A percentile compares a stretch with the other conserved stretches of the same genome.
These are phyloP conservation scores for Imbricaverruca yamaguchii DNA, from an alignment of 2,888 invertebrate genomes.

Conservation along the genomic window DNA sequence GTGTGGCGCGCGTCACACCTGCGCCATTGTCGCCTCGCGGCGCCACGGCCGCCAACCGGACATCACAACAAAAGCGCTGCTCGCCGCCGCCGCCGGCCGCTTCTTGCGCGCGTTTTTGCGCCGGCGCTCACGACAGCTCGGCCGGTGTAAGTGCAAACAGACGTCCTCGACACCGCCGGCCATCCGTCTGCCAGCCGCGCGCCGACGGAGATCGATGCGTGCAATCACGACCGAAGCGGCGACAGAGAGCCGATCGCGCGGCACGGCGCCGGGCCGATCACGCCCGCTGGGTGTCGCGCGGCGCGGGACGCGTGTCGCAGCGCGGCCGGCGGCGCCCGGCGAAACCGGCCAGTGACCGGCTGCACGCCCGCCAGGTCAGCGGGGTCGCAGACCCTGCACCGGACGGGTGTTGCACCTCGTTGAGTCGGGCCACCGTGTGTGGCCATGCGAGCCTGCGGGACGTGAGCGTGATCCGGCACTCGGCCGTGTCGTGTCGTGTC, in stretches of 20 bases:
- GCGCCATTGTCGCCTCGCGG: too few relatives aligned
- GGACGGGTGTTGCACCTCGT: too few relatives aligned
- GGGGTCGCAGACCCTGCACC: background rate
- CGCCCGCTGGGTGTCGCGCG: background rate
- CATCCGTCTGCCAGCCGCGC: background rate
- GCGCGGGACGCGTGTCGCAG: background rate
- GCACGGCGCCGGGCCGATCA: background rate
- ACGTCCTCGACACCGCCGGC: background rate
- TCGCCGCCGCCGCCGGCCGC: background rate
- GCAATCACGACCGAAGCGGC: background rate
- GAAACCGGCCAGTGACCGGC: background rate
- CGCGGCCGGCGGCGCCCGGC: background rate
- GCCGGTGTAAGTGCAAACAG: background rate
- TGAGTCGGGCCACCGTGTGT: too few relatives aligned
- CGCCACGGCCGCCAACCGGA: too few relatives aligned
- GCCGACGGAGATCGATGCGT: background rate
- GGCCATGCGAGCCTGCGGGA: too few relatives aligned
- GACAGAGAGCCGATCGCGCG: background rate
- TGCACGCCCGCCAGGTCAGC: background rate
- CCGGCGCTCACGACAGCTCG: background rate
- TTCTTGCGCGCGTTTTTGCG: slow-evolving; percentile 1
- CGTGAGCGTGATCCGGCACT: too few relatives aligned
- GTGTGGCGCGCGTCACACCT: too few relatives aligned
- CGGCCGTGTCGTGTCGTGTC: too few relatives aligned
- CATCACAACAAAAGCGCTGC: background rate